phyloP scores from a whole-genome alignment of 2,113 vertebrate genomes.

The Gracilinanus agilis region DNA sequence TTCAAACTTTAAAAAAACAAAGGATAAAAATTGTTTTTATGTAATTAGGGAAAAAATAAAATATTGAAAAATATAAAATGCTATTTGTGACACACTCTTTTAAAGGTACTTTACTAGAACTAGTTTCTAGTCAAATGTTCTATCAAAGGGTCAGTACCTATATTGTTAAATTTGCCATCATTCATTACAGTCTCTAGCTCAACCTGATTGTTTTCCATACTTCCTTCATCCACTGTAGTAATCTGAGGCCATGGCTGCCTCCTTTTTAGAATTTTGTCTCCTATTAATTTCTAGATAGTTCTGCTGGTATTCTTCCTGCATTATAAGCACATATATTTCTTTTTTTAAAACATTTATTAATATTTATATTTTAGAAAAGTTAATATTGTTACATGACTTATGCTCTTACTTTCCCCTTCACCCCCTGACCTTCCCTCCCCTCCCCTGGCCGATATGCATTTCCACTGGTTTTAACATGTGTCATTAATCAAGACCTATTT shows the following conservation, averaged over 20 bases:
- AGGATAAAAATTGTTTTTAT: no score
- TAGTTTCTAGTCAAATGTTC: not conserved
- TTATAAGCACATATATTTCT: not conserved
- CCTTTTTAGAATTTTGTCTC: not conserved
- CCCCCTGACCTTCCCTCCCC: no score
- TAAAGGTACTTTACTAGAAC: not conserved
- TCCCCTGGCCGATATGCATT: no score
- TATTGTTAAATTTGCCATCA: not conserved
- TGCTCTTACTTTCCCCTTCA: no score
- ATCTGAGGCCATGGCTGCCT: not conserved
- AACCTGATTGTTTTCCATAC: not conserved
- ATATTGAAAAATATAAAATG: not conserved
- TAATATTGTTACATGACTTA: no score
- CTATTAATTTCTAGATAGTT: not conserved
- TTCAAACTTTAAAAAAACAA: no score
- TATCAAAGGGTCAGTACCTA: not conserved
- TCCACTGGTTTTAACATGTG: no score
- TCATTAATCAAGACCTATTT: no score
- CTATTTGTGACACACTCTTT: not conserved
- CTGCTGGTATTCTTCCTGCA: not conserved
- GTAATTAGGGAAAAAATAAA: no score
- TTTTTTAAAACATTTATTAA: no score
- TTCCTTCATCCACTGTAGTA: no score
- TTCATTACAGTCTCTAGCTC: not conserved
- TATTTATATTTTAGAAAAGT: no score